Evolutionary conservation across 2,888 invertebrate genomes (phyloP).

Genomic region (Neoascia interrupta): DNA sequence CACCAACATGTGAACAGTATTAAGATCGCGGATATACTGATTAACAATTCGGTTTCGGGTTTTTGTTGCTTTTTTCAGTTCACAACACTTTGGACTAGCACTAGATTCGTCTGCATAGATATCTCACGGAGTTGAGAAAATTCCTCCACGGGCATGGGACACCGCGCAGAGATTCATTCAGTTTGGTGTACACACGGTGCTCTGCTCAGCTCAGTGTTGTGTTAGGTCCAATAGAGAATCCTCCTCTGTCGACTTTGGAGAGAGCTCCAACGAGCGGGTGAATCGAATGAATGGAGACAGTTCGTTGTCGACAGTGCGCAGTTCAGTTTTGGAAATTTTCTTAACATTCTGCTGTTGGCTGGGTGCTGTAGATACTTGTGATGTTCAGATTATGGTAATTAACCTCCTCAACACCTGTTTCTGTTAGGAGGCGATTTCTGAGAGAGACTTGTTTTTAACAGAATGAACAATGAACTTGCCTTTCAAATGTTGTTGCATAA

Average conservation of each 20-base stretch:
- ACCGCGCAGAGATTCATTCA: slow-evolving; percentile 63
- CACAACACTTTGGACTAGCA: slow-evolving; percentile 24
- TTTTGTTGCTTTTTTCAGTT: slow-evolving; percentile 63
- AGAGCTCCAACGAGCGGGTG: slow-evolving; percentile 26
- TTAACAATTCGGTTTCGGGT: slow-evolving; percentile 64
- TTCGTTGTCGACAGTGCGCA: slow-evolving; percentile 42
- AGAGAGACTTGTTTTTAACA: too few relatives aligned
- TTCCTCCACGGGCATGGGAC: slow-evolving; percentile 57
- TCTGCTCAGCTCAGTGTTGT: slow-evolving; percentile 12
- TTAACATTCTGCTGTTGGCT: not conserved
- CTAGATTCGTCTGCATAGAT: slow-evolving; percentile 59
- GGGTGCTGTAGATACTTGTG: slow-evolving; percentile 11
- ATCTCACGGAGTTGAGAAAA: slow-evolving; percentile 60
- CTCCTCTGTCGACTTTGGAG: not conserved
- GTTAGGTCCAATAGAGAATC: slow-evolving; percentile 31
- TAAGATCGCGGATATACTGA: slow-evolving; percentile 75
- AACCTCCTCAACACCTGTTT: too few relatives aligned
- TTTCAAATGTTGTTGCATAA: too few relatives aligned
- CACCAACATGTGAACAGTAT: slow-evolving; percentile 76
- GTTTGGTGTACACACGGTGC: too few relatives aligned
- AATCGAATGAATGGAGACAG: slow-evolving; percentile 42
- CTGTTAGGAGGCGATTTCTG: too few relatives aligned
- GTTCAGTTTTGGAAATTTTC: not conserved
- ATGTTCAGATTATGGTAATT: too few relatives aligned
- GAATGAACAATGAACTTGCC: too few relatives aligned